Evolutionary conservation across 2,888 invertebrate species (phyloP).

Genomic region (Dexiosoma caninum): DNA sequence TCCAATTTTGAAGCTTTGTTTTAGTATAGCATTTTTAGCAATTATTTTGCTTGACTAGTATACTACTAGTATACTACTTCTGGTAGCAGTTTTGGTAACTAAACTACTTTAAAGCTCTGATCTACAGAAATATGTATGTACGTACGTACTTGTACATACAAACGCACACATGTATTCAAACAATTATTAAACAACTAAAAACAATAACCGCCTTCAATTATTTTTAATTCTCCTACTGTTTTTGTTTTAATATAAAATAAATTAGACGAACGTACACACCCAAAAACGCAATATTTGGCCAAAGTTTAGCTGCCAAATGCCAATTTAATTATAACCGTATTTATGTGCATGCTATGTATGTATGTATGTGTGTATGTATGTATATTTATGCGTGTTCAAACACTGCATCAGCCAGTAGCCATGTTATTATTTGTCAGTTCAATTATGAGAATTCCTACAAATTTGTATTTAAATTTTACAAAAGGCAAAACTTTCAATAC

Average conservation of each 20-base stretch:
- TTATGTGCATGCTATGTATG: neutral
- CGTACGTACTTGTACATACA: neutral
- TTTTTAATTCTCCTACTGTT: neutral
- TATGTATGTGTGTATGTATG: neutral
- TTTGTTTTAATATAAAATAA: constrained; percentile 18
- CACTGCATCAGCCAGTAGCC: no score
- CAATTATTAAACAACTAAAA: neutral
- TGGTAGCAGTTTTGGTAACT: neutral
- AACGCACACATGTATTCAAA: neutral
- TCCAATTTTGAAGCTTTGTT: no score
- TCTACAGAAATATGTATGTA: neutral
- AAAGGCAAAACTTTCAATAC: constrained; percentile 1
- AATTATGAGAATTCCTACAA: neutral
- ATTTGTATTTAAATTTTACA: no score
- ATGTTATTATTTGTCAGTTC: neutral
- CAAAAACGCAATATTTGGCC: neutral
- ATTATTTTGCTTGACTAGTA: no score
- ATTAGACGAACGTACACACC: neutral
- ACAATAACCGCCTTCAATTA: constrained; percentile 47
- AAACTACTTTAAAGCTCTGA: constrained; percentile 14
- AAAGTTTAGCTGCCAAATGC: neutral
- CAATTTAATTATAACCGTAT: neutral
- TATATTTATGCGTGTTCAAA: constrained; percentile 4
- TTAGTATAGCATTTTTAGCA: no score
- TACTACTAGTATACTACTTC: no score